phyloP scores from a whole-genome alignment of 2,888 invertebrate species.

The Hyles lineata region DNA sequence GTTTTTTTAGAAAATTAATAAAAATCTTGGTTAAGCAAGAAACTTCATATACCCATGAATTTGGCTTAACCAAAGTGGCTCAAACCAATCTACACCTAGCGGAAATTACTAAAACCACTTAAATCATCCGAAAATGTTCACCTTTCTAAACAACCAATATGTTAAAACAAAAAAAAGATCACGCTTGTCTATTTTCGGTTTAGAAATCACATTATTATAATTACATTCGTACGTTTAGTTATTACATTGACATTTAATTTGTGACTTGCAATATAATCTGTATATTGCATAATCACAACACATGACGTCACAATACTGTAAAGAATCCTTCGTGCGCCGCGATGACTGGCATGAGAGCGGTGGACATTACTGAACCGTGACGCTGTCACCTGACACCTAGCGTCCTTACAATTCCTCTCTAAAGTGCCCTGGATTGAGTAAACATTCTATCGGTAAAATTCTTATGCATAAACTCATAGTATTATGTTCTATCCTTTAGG shows the following conservation, averaged over 20 bases:
- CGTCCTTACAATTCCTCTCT: conserved; percentile 67
- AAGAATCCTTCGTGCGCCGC: conserved; percentile 24
- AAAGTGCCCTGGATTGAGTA: conserved; percentile 36
- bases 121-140: too few relatives aligned
- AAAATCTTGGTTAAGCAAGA: not conserved
- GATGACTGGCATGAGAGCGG: conserved; percentile 48
- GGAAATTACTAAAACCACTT: too few relatives aligned
- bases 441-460: conserved; percentile 8
- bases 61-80: too few relatives aligned
- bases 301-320: conserved; percentile 18
- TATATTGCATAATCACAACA: not conserved
- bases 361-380: conserved; percentile 59
- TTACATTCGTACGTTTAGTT: too few relatives aligned
- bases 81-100: too few relatives aligned
- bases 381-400: conserved; percentile 60
- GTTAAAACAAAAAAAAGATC: too few relatives aligned
- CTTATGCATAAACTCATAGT: not conserved
- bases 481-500: too few relatives aligned
- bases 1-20: too few relatives aligned
- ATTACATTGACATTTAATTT: too few relatives aligned
- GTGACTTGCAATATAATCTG: too few relatives aligned
- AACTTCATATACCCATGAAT: not conserved
- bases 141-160: too few relatives aligned
- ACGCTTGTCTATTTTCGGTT: not conserved
- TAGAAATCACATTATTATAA: too few relatives aligned